Percentiles rank a stretch among this genome's conserved stretches.
phyloP scores from a whole-genome alignment of 2,797 vertebrate species.

The Gobio occitaniae region DNA sequence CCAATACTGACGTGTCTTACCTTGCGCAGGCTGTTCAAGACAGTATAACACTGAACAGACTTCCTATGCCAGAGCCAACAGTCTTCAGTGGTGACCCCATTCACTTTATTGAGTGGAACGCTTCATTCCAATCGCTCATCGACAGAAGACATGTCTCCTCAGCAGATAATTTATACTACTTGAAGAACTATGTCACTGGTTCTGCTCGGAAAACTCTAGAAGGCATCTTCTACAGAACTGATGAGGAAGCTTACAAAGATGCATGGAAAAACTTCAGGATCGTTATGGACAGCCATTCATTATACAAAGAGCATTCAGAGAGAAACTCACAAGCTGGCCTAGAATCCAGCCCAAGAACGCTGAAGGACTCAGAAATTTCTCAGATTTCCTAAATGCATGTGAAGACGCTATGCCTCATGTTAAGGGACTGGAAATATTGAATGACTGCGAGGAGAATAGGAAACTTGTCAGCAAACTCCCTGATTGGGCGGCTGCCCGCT shows the following conservation, averaged over 20 bases:
- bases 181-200: background rate
- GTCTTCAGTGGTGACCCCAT: constrained; percentile 47
- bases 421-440: too few relatives aligned
- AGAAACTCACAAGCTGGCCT: background rate
- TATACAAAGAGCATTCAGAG: background rate
- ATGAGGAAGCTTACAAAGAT: background rate
- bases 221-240: background rate
- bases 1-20: constrained; percentile 21
- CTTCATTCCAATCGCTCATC: constrained; percentile 28
- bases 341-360: background rate
- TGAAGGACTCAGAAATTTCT: background rate
- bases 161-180: background rate
- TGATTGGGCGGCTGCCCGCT: too few relatives aligned
- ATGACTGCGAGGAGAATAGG: too few relatives aligned
- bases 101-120: constrained; percentile 52
- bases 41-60: constrained; percentile 48
- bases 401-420: too few relatives aligned
- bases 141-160: background rate
- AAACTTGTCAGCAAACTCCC: too few relatives aligned
- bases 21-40: constrained; percentile 48
- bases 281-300: background rate
- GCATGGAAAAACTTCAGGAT: background rate
- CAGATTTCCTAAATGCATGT: background rate
- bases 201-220: background rate
- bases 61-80: constrained; percentile 46